phyloP scores from a whole-genome alignment of 2,888 invertebrate species.

The Eupithecia exiguata region DNA sequence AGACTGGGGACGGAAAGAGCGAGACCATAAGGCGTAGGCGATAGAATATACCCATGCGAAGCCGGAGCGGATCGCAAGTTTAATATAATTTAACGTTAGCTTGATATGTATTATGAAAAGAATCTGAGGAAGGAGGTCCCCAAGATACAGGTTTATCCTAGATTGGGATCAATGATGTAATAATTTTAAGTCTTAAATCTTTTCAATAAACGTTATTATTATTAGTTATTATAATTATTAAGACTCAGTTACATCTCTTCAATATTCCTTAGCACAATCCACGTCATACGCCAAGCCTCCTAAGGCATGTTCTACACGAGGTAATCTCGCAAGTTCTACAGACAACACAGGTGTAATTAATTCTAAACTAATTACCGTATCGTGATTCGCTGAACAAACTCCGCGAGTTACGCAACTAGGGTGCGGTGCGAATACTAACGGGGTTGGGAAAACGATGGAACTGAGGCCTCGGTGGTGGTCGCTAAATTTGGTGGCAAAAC shows the following conservation, averaged over 20 bases:
- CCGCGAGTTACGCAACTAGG: constrained; percentile 43
- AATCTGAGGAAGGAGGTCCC: too few species aligned
- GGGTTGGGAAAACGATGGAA: not conserved
- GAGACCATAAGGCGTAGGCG: too few species aligned
- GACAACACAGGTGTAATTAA: constrained; percentile 72
- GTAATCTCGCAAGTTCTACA: constrained; percentile 41
- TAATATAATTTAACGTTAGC: too few species aligned
- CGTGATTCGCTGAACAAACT: constrained; percentile 63
- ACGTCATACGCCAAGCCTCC: constrained; percentile 8
- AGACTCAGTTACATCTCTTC: not conserved
- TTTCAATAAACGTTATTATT: too few species aligned
- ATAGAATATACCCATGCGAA: too few species aligned
- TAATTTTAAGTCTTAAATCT: too few species aligned
- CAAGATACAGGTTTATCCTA: too few species aligned
- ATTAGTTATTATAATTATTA: too few species aligned
- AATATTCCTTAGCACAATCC: not conserved
- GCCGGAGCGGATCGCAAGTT: too few species aligned
- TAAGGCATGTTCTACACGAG: constrained; percentile 28
- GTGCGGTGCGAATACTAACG: constrained; percentile 29
- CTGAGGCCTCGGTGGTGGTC: not conserved
- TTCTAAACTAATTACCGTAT: constrained; percentile 70
- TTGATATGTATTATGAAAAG: too few species aligned
- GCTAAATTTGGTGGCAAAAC: not conserved
- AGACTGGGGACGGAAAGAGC: too few species aligned
- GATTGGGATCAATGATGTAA: too few species aligned